Evolutionary conservation across 1,140 invertebrate genomes (phyloP).

Genomic region (Cydia fagiglandana): DNA sequence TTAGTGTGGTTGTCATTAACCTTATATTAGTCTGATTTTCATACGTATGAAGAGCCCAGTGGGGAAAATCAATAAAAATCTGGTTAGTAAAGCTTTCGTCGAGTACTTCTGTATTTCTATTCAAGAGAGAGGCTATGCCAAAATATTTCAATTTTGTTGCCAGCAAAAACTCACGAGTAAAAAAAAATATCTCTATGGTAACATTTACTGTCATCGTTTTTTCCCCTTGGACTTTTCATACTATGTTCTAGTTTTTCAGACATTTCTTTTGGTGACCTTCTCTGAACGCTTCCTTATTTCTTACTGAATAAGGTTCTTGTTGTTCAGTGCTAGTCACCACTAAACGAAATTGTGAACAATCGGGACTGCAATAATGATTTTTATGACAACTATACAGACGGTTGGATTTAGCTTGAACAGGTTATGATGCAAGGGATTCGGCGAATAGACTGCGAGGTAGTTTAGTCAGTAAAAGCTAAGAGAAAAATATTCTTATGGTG

Average conservation of each 20-base stretch:
- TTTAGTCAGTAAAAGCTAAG: constrained; percentile 35
- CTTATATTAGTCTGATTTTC: neutral
- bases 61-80: neutral
- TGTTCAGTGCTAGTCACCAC: neutral
- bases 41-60: no score
- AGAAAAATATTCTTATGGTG: constrained; percentile 40
- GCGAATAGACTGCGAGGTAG: constrained; percentile 25
- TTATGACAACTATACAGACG: neutral
- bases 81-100: neutral
- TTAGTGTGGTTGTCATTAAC: neutral
- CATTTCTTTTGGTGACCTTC: neutral
- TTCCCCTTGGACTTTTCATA: no score
- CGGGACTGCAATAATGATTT: neutral
- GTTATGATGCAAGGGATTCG: constrained; percentile 18
- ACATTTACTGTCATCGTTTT: no score
- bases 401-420: neutral
- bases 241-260: neutral
- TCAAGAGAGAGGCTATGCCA: no score
- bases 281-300: neutral
- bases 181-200: no score
- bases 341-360: neutral
- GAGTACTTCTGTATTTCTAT: no score
- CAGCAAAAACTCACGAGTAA: no score
- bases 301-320: neutral
- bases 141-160: no score